Base-by-base conservation (phyloP, 2,888 invertebrate species). In the Cephus pulcher region DNA sequence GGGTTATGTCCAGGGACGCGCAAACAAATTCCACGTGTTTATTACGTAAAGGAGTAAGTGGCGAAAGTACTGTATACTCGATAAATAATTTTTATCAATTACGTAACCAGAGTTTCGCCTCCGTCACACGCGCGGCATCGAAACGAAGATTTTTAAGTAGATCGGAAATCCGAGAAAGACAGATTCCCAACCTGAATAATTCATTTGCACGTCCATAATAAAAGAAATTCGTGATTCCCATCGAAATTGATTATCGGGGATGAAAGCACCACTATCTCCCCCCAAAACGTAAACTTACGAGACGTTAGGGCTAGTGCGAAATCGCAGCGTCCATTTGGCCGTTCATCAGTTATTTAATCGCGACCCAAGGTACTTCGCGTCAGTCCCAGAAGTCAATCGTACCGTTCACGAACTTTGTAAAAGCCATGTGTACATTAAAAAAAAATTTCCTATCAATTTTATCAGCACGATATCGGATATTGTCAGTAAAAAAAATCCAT, bases 291-390 rank as follows among this genome's bases (percentile, higher is more conserved):
- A 56, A 56, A 56, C 56, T 56, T 23, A 56, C 56, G 23, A 56
- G 23, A 74, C 34, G 12, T 30, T 34, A 34, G 30, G 34, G 35
- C 30, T 35, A 74, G 34, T 23, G 71, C 34, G 82, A 86, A 88
- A 88, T 88, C 88, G 85, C 85, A 83, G 80, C 84, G 82, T 81
- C 83, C 83, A 83, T 82, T 82, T 81, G 84, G 82, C 81, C 83
- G 81, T 84, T 86, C 87, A 87, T 88, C 82, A 86, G 86, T 88
- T 88, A 88, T 88, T 88, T 86, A 88, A 85, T 84, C 86, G 84
- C 11, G 11, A 71, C 71, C 33, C 32, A 15, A 71, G 56, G 33
- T 34, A 32, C 71, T 71, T 71, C 34, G 15, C 71, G 32, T 71
- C 34, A 6, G 71, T 32, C 71, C 34, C 71, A 34, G 32, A 33